Conservation (phyloP, 2,888 invertebrate species). For the Calameuta filiformis region DNA sequence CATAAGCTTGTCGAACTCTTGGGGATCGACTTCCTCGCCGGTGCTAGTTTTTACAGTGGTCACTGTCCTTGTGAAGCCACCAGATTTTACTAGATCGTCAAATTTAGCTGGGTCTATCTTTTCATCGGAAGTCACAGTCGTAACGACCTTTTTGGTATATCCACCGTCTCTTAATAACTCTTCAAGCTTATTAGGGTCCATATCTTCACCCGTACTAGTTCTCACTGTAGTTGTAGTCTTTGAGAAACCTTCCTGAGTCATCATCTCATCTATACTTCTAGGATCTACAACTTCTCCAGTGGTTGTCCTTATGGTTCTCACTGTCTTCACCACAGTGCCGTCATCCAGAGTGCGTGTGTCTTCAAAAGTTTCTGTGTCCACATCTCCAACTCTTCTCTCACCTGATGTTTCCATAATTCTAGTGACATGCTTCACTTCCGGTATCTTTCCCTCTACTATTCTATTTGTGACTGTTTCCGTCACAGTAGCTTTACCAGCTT, state of each 20-base stretch:
- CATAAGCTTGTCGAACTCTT: conserved; percentile 24
- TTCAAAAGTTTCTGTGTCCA: background rate
- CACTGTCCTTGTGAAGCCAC: conserved; percentile 5
- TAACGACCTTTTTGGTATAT: conserved; percentile 4
- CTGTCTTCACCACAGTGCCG: conserved; percentile 6
- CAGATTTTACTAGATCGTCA: conserved; percentile 2
- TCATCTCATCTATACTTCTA: conserved; percentile 53
- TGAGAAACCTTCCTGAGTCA: conserved; percentile 33
- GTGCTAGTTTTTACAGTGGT: conserved; percentile 12
- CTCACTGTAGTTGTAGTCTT: conserved; percentile 20
- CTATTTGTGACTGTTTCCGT: background rate
- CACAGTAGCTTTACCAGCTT: conserved; percentile 40
- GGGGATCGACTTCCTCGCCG: conserved; percentile 25
- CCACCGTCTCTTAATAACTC: conserved; percentile 30
- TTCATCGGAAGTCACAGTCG: conserved; percentile 14
- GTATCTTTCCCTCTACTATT: conserved; percentile 10
- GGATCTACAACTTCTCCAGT: conserved; percentile 18
- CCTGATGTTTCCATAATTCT: conserved; percentile 7
- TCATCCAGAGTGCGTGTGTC: background rate
- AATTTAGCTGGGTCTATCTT: conserved; percentile 5
- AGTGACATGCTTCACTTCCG: conserved; percentile 13
- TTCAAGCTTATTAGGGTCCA: conserved; percentile 29
- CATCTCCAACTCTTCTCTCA: background rate
- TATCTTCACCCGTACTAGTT: conserved; percentile 17
- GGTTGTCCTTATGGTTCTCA: conserved; percentile 10